Base-by-base conservation (phyloP, 2,113 vertebrate genomes). In the Numida meleagris region DNA sequence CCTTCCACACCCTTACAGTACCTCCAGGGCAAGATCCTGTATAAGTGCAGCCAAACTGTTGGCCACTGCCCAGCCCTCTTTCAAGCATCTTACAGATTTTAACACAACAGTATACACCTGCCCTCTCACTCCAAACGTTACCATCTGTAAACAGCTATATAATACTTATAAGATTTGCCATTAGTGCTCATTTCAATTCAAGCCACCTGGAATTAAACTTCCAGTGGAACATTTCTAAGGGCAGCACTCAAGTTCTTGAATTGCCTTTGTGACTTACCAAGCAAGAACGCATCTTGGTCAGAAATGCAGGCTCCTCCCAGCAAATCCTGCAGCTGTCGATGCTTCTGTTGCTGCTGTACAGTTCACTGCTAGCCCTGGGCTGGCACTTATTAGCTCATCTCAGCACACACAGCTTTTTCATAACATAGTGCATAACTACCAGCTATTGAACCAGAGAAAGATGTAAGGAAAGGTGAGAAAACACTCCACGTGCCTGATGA, bases 351-450 rank as follows among this genome's bases (percentile, higher is more conserved):
- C 25, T 66, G 20, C 50, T 73, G 51, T 36, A 23, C 57, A 78
- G n/a, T 62, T 53, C 42, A 29, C 45, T 61, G 34, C 27, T 70
- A n/a, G 18, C 19, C 36, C 38, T 14, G 3, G 17, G 13, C 17
- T 2, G 8, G 15, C 7, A 11, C 18, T 53, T 5, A 3, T 5
- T 36, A 23, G 53, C 50, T 12, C 12, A 7, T 10, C 58, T 40
- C 29, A 68, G 23, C 53, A 20, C 14, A 27, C 21, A 8, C 3
- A 4, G 12, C 31, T 62, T 77, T n/a, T 31, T 79, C 36, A 17
- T 57, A 16, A 12, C 4, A 2, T 4, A 4, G 19, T 0, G 0
- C 10, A 1, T 55, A 40, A 23, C 21, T 50, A 21, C 16, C 24
- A 65, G 48, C 48, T n/a, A 20, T 15, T 27, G 33, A 70, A 40